Percentiles rank a stretch among this genome's conserved stretches.
phyloP scores from a whole-genome alignment of 1,140 invertebrate species.

The Drosophila azteca region DNA sequence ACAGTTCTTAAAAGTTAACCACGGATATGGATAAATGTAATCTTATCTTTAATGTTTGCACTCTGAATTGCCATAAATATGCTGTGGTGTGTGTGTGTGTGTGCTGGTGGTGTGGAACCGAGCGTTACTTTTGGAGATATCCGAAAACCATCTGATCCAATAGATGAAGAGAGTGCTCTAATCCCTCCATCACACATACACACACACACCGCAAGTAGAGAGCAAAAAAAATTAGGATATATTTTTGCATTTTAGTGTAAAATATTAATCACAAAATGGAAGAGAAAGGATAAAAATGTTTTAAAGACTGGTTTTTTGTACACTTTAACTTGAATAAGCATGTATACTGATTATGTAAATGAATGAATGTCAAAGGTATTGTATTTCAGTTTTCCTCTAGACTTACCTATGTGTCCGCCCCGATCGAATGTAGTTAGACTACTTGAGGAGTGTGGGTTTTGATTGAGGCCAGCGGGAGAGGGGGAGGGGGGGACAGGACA shows the following conservation, averaged over 20 bases:
- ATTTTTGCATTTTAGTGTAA: slow-evolving; percentile 53
- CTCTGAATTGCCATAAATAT: slow-evolving; percentile 43
- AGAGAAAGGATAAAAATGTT: slow-evolving; percentile 54
- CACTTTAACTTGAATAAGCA: slow-evolving; percentile 77
- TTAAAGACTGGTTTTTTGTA: slow-evolving; percentile 82
- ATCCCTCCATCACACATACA: background rate
- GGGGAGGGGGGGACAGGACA: background rate
- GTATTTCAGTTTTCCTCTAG: slow-evolving; percentile 42
- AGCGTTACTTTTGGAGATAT: background rate
- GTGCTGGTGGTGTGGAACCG: slow-evolving; percentile 2
- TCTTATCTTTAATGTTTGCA: slow-evolving; percentile 20
- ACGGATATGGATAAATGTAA: slow-evolving; percentile 9
- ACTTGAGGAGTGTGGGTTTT: slow-evolving; percentile 12
- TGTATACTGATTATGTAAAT: slow-evolving; percentile 72
- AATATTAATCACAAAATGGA: slow-evolving; percentile 40
- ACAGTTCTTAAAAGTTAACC: slow-evolving; percentile 39
- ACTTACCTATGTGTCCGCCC: slow-evolving; percentile 17
- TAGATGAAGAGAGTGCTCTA: background rate
- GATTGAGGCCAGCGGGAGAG: too few species aligned
- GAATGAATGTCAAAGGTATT: slow-evolving; percentile 36
- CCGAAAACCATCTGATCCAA: background rate
- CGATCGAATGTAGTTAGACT: slow-evolving; percentile 42
- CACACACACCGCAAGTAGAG: slow-evolving; percentile 12
- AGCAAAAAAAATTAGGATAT: slow-evolving; percentile 30
- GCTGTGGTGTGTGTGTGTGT: slow-evolving; percentile 7